Conservation (phyloP, 2,113 vertebrate species). For the Ophiodon elongatus region DNA sequence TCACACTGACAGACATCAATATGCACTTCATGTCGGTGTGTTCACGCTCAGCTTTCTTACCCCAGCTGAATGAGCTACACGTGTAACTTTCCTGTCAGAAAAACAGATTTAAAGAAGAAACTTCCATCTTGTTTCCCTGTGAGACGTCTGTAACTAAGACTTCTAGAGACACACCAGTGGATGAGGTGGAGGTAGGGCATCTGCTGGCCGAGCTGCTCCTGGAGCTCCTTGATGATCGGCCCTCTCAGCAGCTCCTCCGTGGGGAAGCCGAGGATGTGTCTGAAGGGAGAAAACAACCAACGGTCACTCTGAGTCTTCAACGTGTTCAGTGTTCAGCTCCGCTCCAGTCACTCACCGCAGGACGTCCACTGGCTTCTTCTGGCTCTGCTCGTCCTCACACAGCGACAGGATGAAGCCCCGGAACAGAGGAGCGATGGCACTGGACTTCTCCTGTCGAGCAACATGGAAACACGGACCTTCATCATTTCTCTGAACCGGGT, state of each 20-base stretch:
- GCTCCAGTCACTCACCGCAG: constrained; percentile 79
- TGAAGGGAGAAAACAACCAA: constrained; percentile 50
- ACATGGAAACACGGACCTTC: too few species aligned
- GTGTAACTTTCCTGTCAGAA: too few species aligned
- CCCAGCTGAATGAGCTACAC: too few species aligned
- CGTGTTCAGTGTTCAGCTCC: too few species aligned
- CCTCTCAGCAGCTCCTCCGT: constrained; percentile 85
- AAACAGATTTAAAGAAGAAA: too few species aligned
- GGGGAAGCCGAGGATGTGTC: constrained; percentile 90
- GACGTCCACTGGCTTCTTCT: constrained; percentile 85
- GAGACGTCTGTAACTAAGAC: not conserved
- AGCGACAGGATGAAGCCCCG: constrained; percentile 90
- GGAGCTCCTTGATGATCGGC: constrained; percentile 84
- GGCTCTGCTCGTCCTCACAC: constrained; percentile 86
- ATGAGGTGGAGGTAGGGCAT: constrained; percentile 91
- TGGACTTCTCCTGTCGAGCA: constrained; percentile 82
- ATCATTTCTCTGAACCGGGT: too few species aligned
- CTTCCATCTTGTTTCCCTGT: too few species aligned
- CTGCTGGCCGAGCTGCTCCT: constrained; percentile 87
- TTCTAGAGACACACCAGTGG: constrained; percentile 85
- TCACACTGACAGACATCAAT: too few species aligned
- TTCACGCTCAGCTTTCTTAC: too few species aligned
- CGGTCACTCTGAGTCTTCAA: not conserved
- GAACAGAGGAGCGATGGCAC: constrained; percentile 87
- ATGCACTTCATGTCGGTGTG: too few species aligned